These are phyloP conservation scores for Phaethon lepturus DNA, from an alignment of 2,113 vertebrate species.

Conservation along the genomic window DNA sequence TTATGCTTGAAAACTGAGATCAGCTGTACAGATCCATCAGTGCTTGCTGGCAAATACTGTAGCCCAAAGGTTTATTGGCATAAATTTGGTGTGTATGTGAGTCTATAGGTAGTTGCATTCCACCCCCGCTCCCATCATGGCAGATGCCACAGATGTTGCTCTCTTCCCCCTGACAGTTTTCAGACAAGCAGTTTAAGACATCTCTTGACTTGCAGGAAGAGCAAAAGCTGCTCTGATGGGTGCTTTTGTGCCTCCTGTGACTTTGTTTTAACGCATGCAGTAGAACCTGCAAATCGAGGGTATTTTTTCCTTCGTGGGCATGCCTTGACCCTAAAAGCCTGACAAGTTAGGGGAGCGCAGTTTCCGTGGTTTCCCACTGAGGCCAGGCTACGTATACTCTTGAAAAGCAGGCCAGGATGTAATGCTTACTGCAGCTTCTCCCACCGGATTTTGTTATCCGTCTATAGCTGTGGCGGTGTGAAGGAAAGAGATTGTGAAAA, in stretches of 20 bases:
- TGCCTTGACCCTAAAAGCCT: neutral
- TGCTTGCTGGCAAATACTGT: neutral
- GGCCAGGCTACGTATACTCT: neutral
- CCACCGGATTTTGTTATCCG: neutral
- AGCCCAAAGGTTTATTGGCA: neutral
- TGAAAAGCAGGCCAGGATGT: neutral
- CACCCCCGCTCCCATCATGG: accelerated
- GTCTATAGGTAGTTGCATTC: neutral
- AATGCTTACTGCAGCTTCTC: neutral
- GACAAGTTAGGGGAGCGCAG: neutral
- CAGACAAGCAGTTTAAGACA: neutral
- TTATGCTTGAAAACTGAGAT: neutral
- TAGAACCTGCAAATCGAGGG: neutral
- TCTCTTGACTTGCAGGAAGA: neutral
- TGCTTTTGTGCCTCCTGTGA: neutral
- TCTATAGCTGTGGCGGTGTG: neutral
- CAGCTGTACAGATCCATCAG: neutral
- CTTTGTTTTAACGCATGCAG: neutral
- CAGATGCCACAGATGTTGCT: neutral
- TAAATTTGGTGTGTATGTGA: neutral
- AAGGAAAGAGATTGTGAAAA: neutral
- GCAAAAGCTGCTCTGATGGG: neutral
- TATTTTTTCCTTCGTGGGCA: neutral
- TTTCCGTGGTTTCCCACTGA: neutral
- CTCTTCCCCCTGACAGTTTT: neutral